A percentile compares a stretch with the other conserved stretches of the same genome.
phyloP scores from a whole-genome alignment of 2,113 vertebrate species.

The Forbesichthys papilliferus region DNA sequence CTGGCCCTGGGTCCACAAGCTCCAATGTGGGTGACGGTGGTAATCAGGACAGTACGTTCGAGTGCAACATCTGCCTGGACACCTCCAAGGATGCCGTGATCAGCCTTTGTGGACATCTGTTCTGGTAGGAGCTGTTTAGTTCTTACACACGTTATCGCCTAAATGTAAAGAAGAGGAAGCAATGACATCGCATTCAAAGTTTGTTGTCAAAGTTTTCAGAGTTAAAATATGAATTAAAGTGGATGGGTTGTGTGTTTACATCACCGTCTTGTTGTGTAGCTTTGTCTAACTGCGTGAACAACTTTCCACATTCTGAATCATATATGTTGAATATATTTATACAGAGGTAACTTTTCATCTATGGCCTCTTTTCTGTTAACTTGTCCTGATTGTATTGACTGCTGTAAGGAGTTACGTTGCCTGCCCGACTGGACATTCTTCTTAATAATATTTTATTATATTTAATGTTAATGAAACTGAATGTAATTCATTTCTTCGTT shows the following conservation, averaged over 20 bases:
- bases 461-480: background rate
- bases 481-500: too few species aligned
- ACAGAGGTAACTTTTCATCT: background rate
- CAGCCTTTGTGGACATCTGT: slow-evolving; percentile 96
- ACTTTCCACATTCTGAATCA: background rate
- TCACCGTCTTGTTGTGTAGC: background rate
- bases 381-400: too few species aligned
- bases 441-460: background rate
- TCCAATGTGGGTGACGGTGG: slow-evolving; percentile 79
- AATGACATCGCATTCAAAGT: too few species aligned
- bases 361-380: too few species aligned
- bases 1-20: slow-evolving; percentile 75
- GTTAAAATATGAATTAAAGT: too few species aligned
- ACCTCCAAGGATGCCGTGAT: slow-evolving; percentile 98
- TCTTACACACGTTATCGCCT: too few species aligned
- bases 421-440: background rate
- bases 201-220: too few species aligned
- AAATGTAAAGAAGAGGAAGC: too few species aligned
- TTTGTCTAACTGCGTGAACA: background rate
- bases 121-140: slow-evolving; percentile 80
- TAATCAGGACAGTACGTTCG: slow-evolving; percentile 94
- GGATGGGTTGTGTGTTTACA: too few species aligned
- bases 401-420: too few species aligned
- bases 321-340: background rate
- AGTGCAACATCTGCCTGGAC: slow-evolving; percentile 98